Evolutionary conservation across 2,888 invertebrate genomes (phyloP).

Genomic region (Callyntrura guangdongensis): DNA sequence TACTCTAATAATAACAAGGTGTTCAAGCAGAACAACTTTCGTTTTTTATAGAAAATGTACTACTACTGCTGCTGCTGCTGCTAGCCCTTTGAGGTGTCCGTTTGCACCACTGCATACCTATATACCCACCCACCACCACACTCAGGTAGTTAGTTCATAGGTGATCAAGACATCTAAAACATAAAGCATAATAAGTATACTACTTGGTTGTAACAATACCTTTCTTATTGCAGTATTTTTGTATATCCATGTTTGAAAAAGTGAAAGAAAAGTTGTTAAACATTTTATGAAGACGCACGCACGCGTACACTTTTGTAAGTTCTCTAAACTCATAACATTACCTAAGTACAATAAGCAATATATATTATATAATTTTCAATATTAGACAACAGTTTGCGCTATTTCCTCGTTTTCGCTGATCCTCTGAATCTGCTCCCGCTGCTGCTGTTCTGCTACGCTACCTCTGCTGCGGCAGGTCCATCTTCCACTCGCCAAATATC

Average conservation of each 20-base stretch:
- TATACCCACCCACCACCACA: neutral
- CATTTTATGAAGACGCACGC: slow-evolving; percentile 15
- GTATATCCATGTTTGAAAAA: slow-evolving; percentile 17
- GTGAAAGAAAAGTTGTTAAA: slow-evolving; percentile 18
- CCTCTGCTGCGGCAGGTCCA: slow-evolving; percentile 41
- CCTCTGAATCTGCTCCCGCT: slow-evolving; percentile 34
- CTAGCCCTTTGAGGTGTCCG: too few relatives aligned
- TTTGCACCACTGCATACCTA: too few relatives aligned
- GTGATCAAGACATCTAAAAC: neutral
- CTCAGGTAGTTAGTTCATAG: neutral
- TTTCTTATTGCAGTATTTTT: neutral
- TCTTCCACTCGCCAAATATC: slow-evolving; percentile 38
- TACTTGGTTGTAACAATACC: neutral
- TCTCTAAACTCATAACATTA: slow-evolving; percentile 4
- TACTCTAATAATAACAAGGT: slow-evolving; percentile 41
- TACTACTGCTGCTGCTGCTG: neutral
- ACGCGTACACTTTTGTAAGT: neutral
- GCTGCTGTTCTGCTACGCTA: slow-evolving; percentile 5
- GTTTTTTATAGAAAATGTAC: neutral
- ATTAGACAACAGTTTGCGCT: slow-evolving; percentile 49
- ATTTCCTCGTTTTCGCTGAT: slow-evolving; percentile 51
- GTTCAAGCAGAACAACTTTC: neutral
- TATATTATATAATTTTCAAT: slow-evolving; percentile 59
- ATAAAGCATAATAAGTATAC: neutral
- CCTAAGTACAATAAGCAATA: neutral